Evolutionary conservation across 2,888 invertebrate species (phyloP), one percentile per base, ranked within the genome.

Genomic region (Xanthia icteritia): DNA sequence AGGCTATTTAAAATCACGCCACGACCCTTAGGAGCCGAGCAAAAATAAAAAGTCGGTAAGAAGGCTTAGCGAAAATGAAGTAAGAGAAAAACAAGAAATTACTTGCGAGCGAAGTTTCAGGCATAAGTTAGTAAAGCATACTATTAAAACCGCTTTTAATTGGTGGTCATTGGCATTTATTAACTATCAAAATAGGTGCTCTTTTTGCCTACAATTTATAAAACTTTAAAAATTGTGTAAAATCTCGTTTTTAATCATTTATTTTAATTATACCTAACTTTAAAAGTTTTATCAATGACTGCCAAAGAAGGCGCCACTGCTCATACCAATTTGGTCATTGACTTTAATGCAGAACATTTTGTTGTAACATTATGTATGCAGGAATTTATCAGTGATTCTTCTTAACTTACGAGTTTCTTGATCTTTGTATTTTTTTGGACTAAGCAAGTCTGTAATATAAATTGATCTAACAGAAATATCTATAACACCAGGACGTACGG

Each of bases 261-360:
- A 48, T 48, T 2, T 27, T 31, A 6, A 54, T 9, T n/a, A 23
- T 31, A 42, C 23, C 31, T 73, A 56, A 31, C 42, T 54, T 73
- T 73, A 5, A 6, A 31, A 48, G 31, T 45, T 48, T 54, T 63
- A 54, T 70, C 17, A 48, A 39, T 56, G 15, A 5, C n/a, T 31
- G 5, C 3, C 23, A 58, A 48, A 71, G 13, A 48, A 64, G 48
- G 31, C 63, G 48, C n/a, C 56, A 13, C 8, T 48, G 42, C 36
- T 39, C 64, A 78, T 72, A 17, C 56, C 20, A 79, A 79, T 36
- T 51, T 73, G 72, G 64, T 51, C 79, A 72, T 17, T 64, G 79
- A 79, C 31, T 56, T 64, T 39, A 13, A 58, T 58, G 42, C 42
- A 65, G 13, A 58, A 42, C 58, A 69, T 36, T 23, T 36, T 65